A percentile compares a stretch with the other conserved stretches of the same genome.
phyloP scores from a whole-genome alignment of 2,113 vertebrate species.

The Shinisaurus crocodilurus region DNA sequence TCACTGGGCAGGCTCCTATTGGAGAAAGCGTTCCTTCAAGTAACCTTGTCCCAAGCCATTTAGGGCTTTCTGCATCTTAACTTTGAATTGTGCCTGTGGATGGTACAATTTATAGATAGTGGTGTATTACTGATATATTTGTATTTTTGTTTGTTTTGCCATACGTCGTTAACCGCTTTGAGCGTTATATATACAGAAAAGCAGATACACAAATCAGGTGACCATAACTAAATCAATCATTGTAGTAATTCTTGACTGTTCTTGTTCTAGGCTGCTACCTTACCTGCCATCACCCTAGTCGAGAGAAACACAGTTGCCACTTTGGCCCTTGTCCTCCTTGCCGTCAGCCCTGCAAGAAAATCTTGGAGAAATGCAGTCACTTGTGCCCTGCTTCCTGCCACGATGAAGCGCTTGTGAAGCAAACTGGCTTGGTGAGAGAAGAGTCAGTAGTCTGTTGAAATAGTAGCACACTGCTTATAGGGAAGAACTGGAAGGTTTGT shows the following conservation, averaged over 20 bases:
- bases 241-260: conserved; percentile 27
- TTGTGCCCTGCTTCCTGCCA: conserved; percentile 85
- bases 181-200: background rate
- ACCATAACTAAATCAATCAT: background rate
- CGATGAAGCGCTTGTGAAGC: conserved; percentile 85
- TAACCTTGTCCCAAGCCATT: background rate
- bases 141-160: background rate
- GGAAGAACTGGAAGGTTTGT: background rate
- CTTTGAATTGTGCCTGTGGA: background rate
- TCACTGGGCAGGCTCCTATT: background rate
- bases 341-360: conserved; percentile 80
- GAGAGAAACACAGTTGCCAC: conserved; percentile 87
- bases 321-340: conserved; percentile 84
- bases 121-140: background rate
- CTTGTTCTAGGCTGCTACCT: conserved; percentile 77
- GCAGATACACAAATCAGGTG: background rate
- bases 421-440: conserved; percentile 78
- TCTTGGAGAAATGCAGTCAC: conserved; percentile 74
- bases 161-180: background rate
- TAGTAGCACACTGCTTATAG: background rate
- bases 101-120: background rate
- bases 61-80: background rate
- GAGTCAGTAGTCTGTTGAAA: background rate
- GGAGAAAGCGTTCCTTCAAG: background rate
- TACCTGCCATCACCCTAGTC: conserved; percentile 85